Conservation (phyloP, 2,888 invertebrate species). For the Cylindroiulus punctatus region DNA sequence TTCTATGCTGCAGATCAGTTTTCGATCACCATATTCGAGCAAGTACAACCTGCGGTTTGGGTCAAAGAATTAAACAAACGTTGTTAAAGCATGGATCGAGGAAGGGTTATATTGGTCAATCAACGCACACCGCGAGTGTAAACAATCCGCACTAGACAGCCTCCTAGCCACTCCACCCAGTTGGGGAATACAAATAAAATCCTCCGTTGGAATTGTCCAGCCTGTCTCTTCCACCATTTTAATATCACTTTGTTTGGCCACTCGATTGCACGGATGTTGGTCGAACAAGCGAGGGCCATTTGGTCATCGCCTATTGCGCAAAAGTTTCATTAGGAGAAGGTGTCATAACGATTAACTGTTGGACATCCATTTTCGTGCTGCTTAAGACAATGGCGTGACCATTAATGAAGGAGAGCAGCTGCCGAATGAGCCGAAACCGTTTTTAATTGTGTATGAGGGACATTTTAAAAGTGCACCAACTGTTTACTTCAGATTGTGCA, state of each 20-base stretch:
- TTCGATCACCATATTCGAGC: not conserved
- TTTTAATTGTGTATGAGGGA: conserved; percentile 17
- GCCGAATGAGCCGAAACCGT: not conserved
- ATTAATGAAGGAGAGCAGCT: conserved; percentile 39
- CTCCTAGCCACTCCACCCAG: not conserved
- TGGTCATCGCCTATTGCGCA: not conserved
- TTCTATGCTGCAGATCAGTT: not conserved
- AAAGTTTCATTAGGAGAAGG: conserved; percentile 43
- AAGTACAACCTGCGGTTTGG: not conserved
- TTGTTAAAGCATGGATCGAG: not conserved
- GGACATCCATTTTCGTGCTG: conserved; percentile 45
- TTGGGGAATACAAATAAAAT: conserved; percentile 10
- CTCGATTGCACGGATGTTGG: conserved; percentile 13
- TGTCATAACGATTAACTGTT: conserved; percentile 47
- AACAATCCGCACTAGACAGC: not conserved
- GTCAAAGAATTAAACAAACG: not conserved
- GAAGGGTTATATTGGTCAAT: conserved; percentile 3
- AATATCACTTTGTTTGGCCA: conserved; percentile 34
- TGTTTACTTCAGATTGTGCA: too few relatives aligned
- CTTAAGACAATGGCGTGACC: conserved; percentile 28
- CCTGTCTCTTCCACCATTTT: not conserved
- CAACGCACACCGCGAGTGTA: not conserved
- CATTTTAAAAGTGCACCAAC: not conserved
- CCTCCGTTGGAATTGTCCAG: not conserved
- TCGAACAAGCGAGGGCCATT: conserved; percentile 24